Evolutionary conservation across 2,113 vertebrate genomes (phyloP).

Genomic region (Sylvilagus bachmani): DNA sequence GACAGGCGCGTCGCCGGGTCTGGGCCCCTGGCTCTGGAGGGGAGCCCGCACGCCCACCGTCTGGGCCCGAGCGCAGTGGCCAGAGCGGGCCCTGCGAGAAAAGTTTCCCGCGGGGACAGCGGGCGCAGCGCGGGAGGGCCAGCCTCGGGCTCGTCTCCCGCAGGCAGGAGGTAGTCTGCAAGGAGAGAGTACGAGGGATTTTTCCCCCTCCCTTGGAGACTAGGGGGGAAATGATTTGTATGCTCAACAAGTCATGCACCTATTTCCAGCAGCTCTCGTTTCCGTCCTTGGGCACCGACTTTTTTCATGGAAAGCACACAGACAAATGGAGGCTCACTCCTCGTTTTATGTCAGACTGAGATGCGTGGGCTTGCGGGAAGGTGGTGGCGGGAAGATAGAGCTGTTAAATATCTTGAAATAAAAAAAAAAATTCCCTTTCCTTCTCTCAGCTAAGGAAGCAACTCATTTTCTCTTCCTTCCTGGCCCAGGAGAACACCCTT

Average conservation of each 20-base stretch:
- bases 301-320: slow-evolving; percentile 62
- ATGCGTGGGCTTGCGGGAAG: slow-evolving; percentile 48
- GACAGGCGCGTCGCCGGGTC: slow-evolving; percentile 79
- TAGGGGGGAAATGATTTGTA: slow-evolving; percentile 73
- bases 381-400: slow-evolving; percentile 47
- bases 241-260: slow-evolving; percentile 83
- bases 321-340: neutral
- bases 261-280: slow-evolving; percentile 76
- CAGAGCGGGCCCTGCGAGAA: neutral
- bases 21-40: neutral
- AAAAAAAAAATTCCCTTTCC: neutral
- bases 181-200: slow-evolving; percentile 31
- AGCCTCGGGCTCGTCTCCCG: neutral
- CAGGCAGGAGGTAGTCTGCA: neutral
- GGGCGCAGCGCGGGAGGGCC: neutral
- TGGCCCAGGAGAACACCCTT: neutral
- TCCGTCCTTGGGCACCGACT: slow-evolving; percentile 62
- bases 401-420: slow-evolving; percentile 53
- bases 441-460: neutral
- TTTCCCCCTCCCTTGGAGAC: slow-evolving; percentile 14
- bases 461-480: neutral
- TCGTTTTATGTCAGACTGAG: slow-evolving; percentile 40
- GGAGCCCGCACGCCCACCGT: neutral
- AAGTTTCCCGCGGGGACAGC: slow-evolving; percentile 82
- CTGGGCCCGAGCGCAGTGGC: rapidly evolving